phyloP scores from a whole-genome alignment of 30 jellyfish, hydroid and myxozoan genomes.

The Rhopilema esculentum region DNA sequence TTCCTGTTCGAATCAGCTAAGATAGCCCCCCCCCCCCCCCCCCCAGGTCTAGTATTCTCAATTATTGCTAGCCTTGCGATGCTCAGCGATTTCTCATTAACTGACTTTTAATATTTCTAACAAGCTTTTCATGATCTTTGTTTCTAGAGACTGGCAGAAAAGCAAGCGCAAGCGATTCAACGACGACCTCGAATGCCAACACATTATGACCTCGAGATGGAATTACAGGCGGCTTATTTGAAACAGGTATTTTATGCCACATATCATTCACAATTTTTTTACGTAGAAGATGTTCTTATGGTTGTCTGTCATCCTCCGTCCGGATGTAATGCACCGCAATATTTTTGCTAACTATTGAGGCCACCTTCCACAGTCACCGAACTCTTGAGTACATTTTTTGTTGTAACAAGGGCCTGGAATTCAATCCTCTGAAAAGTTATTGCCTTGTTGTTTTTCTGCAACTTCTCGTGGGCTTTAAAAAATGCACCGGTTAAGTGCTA shows the following conservation, averaged over 20 bases:
- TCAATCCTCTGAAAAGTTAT: too few relatives aligned
- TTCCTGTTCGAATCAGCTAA: too few relatives aligned
- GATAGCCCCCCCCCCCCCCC: slow-evolving; percentile 8
- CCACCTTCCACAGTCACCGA: too few relatives aligned
- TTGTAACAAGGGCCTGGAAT: too few relatives aligned
- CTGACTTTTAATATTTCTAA: neutral
- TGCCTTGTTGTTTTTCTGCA: too few relatives aligned
- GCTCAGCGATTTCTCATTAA: neutral
- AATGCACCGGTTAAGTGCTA: neutral
- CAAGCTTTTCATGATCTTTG: neutral
- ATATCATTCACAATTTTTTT: neutral
- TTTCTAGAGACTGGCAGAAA: slow-evolving; percentile 69
- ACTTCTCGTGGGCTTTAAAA: neutral
- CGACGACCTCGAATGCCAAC: slow-evolving; percentile 66
- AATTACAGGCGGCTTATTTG: slow-evolving; percentile 88
- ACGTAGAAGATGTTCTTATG: neutral
- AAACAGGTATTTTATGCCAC: slow-evolving; percentile 87
- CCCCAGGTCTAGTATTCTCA: neutral
- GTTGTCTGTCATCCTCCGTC: neutral
- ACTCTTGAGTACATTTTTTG: too few relatives aligned
- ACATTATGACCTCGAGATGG: slow-evolving; percentile 87
- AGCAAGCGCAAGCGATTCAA: slow-evolving; percentile 82
- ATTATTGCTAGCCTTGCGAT: neutral
- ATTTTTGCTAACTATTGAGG: neutral
- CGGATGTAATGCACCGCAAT: neutral